Evolutionary conservation across 2,888 invertebrate species (phyloP), one percentile per base, ranked within the genome.

Genomic region (Macrosoma leucophasiata): DNA sequence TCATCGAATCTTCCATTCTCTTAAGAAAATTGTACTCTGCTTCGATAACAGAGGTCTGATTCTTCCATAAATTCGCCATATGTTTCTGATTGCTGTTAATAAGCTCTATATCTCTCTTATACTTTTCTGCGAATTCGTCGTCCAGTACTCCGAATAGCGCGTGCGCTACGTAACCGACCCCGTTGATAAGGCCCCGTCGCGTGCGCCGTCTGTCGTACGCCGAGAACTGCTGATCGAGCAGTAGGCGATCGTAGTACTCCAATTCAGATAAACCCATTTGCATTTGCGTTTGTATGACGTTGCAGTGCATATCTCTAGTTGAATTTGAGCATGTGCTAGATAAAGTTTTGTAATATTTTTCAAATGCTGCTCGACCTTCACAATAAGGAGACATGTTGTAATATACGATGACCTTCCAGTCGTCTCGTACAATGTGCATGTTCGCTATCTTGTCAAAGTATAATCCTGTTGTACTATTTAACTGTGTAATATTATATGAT

Each of bases 41-140:
- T 22, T 49, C 46, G 6, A 49, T 29, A 5, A 46, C 19, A 0
- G 46, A 45, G 5, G 49, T 50, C 26, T 50, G 49, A 33, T 47
- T 43, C 27, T 32, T 37, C 43, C 41, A 43, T n/a, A 46, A 11
- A 13, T 23, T 3, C 2, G 10, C 11, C 9, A 42, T 11, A 27
- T 41, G 39, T 3, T 19, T 19, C 13, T 45, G 29, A 33, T 45
- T 41, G 3, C 36, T 10, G 8, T 23, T 19, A 10, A 47, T 26
- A 3, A 29, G 10, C 0, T 25, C 17, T 10, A 47, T 44, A 26
- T 45, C 44, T 13, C 14, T 6, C 13, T 34, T 10, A 22, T 43
- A 45, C 17, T 48, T 28, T 33, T 39, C 40, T 4, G 45, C 45
- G 34, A 48, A 46, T 13, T 34, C 29, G 3, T 38, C 37, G 8